These are phyloP conservation scores for Portunus trituberculatus DNA, from an alignment of 1,140 invertebrate species.

Conservation along the genomic window DNA sequence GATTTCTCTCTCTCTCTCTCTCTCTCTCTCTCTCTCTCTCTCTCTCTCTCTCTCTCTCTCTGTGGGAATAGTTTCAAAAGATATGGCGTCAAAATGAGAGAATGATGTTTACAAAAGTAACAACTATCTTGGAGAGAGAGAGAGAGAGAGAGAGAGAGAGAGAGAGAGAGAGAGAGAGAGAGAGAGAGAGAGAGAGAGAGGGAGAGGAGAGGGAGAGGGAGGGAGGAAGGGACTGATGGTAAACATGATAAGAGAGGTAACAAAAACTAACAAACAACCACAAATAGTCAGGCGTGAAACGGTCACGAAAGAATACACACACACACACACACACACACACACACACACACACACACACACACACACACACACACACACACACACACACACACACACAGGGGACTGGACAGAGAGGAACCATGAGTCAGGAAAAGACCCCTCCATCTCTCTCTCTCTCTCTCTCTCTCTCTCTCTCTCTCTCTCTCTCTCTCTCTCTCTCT, in stretches of 20 bases:
- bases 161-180: not conserved
- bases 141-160: not conserved
- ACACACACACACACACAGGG: no score
- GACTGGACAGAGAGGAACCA: not conserved
- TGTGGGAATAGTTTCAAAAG: not conserved
- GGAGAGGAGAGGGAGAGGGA: not conserved
- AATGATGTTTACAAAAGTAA: no score
- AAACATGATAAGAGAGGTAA: no score
- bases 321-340: no score
- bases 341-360: no score
- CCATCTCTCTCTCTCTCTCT: no score
- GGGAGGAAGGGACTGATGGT: not conserved
- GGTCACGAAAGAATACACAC: not conserved
- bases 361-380: no score
- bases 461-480: not conserved
- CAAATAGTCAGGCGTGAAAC: not conserved
- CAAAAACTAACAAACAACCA: not conserved
- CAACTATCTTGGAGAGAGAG: no score
- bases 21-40: slow-evolving; percentile 20
- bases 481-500: no score
- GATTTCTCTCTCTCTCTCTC: not conserved
- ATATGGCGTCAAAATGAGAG: not conserved
- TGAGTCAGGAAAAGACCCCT: not conserved
- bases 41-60: slow-evolving; percentile 20
- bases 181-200: slow-evolving; percentile 20